A percentile compares a stretch with the other conserved stretches of the same genome.
Conservation (phyloP, 1,140 invertebrate genomes). For the Zophobas morio region DNA sequence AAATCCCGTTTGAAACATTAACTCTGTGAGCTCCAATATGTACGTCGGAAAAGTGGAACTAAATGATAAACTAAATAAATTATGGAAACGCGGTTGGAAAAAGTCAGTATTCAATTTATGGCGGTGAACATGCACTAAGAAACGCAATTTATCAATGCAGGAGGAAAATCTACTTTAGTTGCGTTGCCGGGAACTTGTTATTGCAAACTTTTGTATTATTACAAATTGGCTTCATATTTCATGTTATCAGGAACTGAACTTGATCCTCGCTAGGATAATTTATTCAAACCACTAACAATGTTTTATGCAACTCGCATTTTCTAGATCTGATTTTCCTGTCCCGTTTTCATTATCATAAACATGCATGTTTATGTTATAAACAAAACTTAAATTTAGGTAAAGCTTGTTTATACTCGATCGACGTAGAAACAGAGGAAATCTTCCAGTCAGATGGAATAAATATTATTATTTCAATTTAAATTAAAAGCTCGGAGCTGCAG, state of each 20-base stretch:
- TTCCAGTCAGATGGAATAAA: slow-evolving; percentile 22
- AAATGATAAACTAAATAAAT: slow-evolving; percentile 10
- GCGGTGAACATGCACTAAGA: not conserved
- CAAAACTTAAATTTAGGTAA: slow-evolving; percentile 31
- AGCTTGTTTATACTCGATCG: slow-evolving; percentile 12
- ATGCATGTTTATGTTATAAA: slow-evolving; percentile 15
- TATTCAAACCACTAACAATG: no score
- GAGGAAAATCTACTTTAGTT: no score
- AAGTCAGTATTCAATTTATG: not conserved
- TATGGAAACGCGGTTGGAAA: slow-evolving; percentile 2
- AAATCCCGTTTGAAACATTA: not conserved
- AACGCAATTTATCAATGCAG: no score
- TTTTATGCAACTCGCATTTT: no score
- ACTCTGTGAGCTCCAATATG: not conserved
- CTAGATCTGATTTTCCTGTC: not conserved
- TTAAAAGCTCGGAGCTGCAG: not conserved
- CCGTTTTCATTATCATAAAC: slow-evolving; percentile 15
- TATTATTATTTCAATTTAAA: slow-evolving; percentile 29
- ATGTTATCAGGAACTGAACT: no score
- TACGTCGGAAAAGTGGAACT: slow-evolving; percentile 19
- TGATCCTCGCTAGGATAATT: no score
- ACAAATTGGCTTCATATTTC: no score
- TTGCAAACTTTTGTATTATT: no score
- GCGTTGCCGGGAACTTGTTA: no score
- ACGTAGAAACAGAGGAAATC: slow-evolving; percentile 7